Conservation (phyloP, 1,140 invertebrate species). For the Drosophila parabipectinata region DNA sequence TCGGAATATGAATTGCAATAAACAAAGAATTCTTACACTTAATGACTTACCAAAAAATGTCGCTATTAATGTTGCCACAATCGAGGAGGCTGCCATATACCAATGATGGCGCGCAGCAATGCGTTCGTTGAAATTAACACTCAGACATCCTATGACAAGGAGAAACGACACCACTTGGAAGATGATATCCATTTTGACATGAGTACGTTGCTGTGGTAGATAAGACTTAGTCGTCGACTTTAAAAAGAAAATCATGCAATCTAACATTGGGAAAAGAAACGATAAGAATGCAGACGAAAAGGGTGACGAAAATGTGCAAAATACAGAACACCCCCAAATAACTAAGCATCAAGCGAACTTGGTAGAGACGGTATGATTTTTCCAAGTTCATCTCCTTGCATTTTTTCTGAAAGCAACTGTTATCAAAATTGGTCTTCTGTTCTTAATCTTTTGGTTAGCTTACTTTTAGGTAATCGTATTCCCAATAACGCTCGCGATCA, state of each 20-base stretch:
- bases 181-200: background rate
- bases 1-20: background rate
- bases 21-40: no score
- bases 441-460: background rate
- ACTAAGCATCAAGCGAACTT: slow-evolving; percentile 32
- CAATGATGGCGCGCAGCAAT: slow-evolving; percentile 79
- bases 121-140: slow-evolving; percentile 84
- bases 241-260: background rate
- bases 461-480: background rate
- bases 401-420: slow-evolving; percentile 20
- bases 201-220: background rate
- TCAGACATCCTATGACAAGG: slow-evolving; percentile 43
- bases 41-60: slow-evolving; percentile 46
- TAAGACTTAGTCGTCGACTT: background rate
- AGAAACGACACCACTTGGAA: background rate
- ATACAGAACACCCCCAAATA: slow-evolving; percentile 41
- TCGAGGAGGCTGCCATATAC: slow-evolving; percentile 83
- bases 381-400: slow-evolving; percentile 41
- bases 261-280: slow-evolving; percentile 2
- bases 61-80: slow-evolving; percentile 68
- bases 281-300: background rate
- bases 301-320: slow-evolving; percentile 4
- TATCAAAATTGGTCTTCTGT: no score
- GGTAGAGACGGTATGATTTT: slow-evolving; percentile 37
- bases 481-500: background rate